Conservation (phyloP, 2,797 vertebrate genomes). For the Mormyrops attenuatus region DNA sequence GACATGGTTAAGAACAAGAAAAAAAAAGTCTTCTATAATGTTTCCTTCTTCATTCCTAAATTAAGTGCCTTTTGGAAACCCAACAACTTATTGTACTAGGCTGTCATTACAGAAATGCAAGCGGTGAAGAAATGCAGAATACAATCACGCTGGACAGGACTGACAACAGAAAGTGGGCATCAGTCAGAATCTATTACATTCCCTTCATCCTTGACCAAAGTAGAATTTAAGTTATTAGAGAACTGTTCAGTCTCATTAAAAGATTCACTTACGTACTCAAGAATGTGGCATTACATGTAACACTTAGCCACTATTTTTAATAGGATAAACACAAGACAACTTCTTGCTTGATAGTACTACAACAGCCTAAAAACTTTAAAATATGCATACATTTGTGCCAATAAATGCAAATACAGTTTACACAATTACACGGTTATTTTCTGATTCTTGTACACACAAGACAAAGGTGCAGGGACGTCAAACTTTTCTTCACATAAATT, state of each 20-base stretch:
- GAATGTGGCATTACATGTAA: background rate
- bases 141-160: conserved; percentile 41
- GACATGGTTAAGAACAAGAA: conserved; percentile 47
- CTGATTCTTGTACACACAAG: background rate
- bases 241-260: background rate
- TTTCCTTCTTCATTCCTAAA: conserved; percentile 57
- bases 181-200: conserved; percentile 26
- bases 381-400: background rate
- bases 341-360: background rate
- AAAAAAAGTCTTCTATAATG: conserved; percentile 36
- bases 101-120: conserved; percentile 27
- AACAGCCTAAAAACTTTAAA: background rate
- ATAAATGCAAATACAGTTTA: background rate
- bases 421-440: background rate
- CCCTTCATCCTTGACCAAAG: conserved; percentile 20
- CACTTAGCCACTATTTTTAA: background rate
- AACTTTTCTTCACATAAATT: background rate
- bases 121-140: conserved; percentile 45
- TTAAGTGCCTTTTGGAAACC: conserved; percentile 58
- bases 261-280: background rate
- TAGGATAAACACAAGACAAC: background rate
- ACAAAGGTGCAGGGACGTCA: too few species aligned
- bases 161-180: conserved; percentile 33
- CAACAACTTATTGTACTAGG: conserved; percentile 54
- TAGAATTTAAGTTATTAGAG: background rate